Conservation (phyloP, 2,797 vertebrate species). For the Adrianichthys oophorus region DNA sequence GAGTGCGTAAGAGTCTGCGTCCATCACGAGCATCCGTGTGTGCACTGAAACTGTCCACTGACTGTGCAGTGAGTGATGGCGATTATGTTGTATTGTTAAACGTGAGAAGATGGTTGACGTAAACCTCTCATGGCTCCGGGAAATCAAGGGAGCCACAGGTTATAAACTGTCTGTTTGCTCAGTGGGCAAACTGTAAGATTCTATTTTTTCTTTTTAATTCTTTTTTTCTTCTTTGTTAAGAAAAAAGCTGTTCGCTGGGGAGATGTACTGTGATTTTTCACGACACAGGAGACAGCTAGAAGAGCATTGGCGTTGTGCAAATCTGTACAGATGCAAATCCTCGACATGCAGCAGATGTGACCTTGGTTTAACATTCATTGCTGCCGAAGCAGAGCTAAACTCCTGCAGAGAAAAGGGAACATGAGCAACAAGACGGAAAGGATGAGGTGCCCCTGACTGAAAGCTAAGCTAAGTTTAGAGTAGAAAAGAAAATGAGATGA, state of each 20-base stretch:
- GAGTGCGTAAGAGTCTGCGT: constrained; percentile 29
- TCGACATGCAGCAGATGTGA: constrained; percentile 34
- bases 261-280: background rate
- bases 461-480: constrained; percentile 63
- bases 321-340: constrained; percentile 23
- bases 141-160: constrained; percentile 10
- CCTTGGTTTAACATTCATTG: constrained; percentile 61
- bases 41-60: constrained; percentile 29
- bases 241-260: background rate
- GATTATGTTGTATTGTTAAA: constrained; percentile 46
- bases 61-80: constrained; percentile 51
- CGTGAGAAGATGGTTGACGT: constrained; percentile 24
- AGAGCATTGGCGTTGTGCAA: constrained; percentile 15
- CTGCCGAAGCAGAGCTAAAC: constrained; percentile 18
- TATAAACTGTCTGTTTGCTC: constrained; percentile 21
- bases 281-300: constrained; percentile 6
- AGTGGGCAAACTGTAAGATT: constrained; percentile 28
- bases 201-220: constrained; percentile 2
- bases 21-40: constrained; percentile 36
- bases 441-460: constrained; percentile 41
- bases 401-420: constrained; percentile 36
- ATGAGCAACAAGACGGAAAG: constrained; percentile 35
- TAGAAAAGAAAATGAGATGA: constrained; percentile 50
- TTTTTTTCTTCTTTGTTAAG: constrained; percentile 8
- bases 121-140: constrained; percentile 32